phyloP scores from a whole-genome alignment of 2,888 invertebrate genomes.

The Drosophila paramelanica region DNA sequence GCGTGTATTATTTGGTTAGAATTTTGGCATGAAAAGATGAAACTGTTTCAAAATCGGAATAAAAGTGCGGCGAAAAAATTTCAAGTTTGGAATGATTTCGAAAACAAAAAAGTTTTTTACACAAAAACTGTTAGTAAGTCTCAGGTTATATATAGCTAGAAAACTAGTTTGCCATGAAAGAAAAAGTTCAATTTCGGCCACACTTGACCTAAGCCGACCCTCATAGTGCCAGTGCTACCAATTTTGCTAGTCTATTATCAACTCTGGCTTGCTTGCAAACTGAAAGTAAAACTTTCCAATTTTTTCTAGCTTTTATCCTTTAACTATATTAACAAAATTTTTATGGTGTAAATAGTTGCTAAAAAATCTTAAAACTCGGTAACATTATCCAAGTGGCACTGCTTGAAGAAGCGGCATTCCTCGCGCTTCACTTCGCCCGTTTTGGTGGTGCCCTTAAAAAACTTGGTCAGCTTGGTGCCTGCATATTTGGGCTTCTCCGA shows the following conservation, averaged over 20 bases:
- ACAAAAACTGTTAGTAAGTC: too few species aligned
- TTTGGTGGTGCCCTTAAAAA: constrained; percentile 85
- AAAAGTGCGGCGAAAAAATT: too few species aligned
- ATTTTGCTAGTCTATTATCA: background rate
- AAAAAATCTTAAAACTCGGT: constrained; percentile 85
- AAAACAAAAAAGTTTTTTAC: too few species aligned
- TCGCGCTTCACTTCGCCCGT: constrained; percentile 85
- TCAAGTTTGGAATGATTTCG: too few species aligned
- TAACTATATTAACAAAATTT: background rate
- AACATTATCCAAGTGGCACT: constrained; percentile 87
- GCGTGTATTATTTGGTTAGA: background rate
- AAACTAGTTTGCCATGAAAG: too few species aligned
- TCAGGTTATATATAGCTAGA: too few species aligned
- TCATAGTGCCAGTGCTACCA: background rate
- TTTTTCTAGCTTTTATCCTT: background rate
- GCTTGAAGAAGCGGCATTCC: constrained; percentile 89
- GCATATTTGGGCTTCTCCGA: constrained; percentile 85
- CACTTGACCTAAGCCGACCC: background rate
- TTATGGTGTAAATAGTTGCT: too few species aligned
- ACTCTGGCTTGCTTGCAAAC: background rate
- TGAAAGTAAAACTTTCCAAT: background rate
- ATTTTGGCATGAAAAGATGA: too few species aligned
- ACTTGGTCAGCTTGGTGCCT: constrained; percentile 87
- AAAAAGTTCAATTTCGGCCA: too few species aligned
- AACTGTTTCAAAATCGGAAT: too few species aligned